Base-by-base conservation (phyloP, 1,140 invertebrate species). In the Pemphigus obesinymphae region DNA sequence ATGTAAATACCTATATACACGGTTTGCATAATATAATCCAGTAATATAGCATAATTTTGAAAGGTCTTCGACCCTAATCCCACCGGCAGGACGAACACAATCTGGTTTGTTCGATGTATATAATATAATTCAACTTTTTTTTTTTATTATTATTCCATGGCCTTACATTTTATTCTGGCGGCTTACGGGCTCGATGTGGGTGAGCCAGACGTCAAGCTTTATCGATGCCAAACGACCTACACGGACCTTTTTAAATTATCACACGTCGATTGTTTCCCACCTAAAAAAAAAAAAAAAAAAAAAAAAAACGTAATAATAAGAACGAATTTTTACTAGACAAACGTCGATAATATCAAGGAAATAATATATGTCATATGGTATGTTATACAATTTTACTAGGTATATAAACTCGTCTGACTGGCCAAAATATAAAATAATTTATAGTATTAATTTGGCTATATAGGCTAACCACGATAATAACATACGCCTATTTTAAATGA, bases 1-100 rank as follows among this genome's bases (percentile, higher is more conserved):
- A 31, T 26, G 10, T 37, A 7, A 17, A 37, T 37, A 13, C 13
- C 13, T 15, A 34, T 40, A 76, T 40, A 61, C 53, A 78, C 17
- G 20, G 55, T 61, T 80, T 43, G 53, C 75, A 58, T 80, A 61
- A 58, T 58, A 8, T 34, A 61, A 15, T 13, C n/a, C n/a, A n/a
- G n/a, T n/a, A n/a, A n/a, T n/a, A n/a, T 80, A 7, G 34, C 23
- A 45, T 61, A 80, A 55, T 61, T 80, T 63, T 29, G 20, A 58
- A 80, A 80, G 75, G 53, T 80, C 53, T 80, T 80, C 31, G 75
- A 80, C 75, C 75, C 29, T 37, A 58, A 31, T 20, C 43, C 70
- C 31, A 48, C 23, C n/a, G 29, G 31, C 55, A 55, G 29, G 34
- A 6, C 50, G 73, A 37, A 40, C 48, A 23, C 73, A 58, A 53